Evolutionary conservation across 2,113 vertebrate genomes (phyloP), one percentile per base, ranked within the genome.

Genomic region (Lampris incognitus): DNA sequence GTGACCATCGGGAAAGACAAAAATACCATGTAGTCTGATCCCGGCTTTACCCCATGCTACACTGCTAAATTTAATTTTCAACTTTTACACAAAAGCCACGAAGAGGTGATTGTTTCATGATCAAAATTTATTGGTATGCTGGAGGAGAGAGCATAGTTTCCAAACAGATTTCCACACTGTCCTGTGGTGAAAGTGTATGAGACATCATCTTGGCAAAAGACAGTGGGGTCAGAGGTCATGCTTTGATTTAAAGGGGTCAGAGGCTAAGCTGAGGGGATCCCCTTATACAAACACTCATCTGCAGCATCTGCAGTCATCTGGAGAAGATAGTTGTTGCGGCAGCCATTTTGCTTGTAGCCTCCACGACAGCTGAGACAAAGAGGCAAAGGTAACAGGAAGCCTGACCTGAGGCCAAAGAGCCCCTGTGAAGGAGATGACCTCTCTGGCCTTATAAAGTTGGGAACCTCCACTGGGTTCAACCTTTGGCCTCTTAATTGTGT

Each of bases 351-450:
- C 74, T 81, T 50, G 62, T 46, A 36, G 48, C 40, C 40, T 40
- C 72, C 58, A 39, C 46, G 72, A 82, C 83, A 84, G 84, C 86
- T 68, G 85, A 77, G 46, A 81, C 50, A 54, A 56, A 46, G n/a
- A 54, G 10, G 13, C 44, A 60, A 64, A 82, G 79, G 74, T 70
- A 78, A 62, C 75, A 61, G 74, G 89, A 89, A 91, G 84, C 72
- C 73, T 2, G 77, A 87, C 73, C 82, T 38, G 67, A 60, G 64
- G 61, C 39, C 65, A 68, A 64, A 72, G 61, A 49, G 70, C 0
- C 56, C 48, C 80, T 73, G 66, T 72, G 38, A 83, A 84, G 75
- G 57, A 63, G 56, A 62, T 72, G 81, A 84, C 82, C 76, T 52
- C 9, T 1, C 39, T 50, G 68, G 44, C 75, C 80, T 79, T 66